phyloP scores from a whole-genome alignment of 2,888 invertebrate species.

The Heliconius erato region DNA sequence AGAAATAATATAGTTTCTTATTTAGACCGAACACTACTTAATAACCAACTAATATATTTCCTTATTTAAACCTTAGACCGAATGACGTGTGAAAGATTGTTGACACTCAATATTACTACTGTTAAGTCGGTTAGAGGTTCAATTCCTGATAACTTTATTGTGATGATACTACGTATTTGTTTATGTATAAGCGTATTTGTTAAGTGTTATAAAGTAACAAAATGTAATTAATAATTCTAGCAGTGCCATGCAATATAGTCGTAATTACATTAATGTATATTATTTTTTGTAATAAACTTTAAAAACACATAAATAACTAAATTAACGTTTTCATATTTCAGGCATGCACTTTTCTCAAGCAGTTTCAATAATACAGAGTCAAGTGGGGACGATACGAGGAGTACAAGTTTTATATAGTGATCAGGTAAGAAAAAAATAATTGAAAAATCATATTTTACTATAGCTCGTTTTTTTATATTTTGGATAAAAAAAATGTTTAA shows the following conservation, averaged over 20 bases:
- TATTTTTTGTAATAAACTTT: not conserved
- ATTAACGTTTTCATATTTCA: constrained; percentile 75
- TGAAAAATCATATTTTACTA: not conserved
- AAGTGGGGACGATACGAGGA: constrained; percentile 97
- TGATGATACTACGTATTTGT: not conserved
- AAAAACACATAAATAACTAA: not conserved
- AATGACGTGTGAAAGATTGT: not conserved
- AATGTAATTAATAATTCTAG: too few species aligned
- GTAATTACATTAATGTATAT: too few species aligned
- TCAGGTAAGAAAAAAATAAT: constrained; percentile 85
- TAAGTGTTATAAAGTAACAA: too few species aligned
- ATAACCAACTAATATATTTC: too few species aligned
- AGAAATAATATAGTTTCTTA: too few species aligned
- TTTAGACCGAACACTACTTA: too few species aligned
- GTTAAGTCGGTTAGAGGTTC: not conserved
- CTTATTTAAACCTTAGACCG: not conserved
- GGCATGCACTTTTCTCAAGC: constrained; percentile 99
- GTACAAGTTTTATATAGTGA: constrained; percentile 99
- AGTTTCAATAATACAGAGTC: constrained; percentile 97
- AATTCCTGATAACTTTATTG: not conserved
- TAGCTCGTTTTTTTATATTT: not conserved
- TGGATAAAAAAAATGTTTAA: not conserved
- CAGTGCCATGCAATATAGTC: too few species aligned
- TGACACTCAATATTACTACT: not conserved
- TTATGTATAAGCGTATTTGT: too few species aligned